Evolutionary conservation across 2,113 vertebrate species (phyloP).

Genomic region (Syngnathus floridae): DNA sequence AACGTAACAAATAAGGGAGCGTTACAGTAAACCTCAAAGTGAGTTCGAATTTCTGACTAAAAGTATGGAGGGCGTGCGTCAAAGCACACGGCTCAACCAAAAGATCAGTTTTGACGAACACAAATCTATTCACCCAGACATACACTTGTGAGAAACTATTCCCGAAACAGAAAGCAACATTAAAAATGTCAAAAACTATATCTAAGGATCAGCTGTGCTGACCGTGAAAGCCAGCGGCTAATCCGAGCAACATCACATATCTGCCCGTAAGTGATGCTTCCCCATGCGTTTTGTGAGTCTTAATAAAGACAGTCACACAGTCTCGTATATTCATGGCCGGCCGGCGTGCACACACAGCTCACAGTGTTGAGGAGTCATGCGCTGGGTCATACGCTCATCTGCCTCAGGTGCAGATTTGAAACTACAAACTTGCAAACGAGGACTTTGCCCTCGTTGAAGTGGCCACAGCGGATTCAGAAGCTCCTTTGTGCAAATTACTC

Average conservation of each 20-base stretch:
- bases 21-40: too few relatives aligned
- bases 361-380: slow-evolving; percentile 48
- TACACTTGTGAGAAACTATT: neutral
- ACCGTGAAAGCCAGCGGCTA: neutral
- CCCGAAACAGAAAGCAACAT: neutral
- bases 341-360: slow-evolving; percentile 12
- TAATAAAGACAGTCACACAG: slow-evolving; percentile 6
- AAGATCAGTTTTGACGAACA: too few relatives aligned
- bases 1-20: too few relatives aligned
- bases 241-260: slow-evolving; percentile 14
- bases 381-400: slow-evolving; percentile 51
- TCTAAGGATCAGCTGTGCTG: neutral
- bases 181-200: neutral
- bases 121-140: neutral
- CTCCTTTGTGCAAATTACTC: neutral
- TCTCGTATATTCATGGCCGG: slow-evolving; percentile 1
- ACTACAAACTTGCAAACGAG: slow-evolving; percentile 35
- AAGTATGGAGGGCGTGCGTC: too few relatives aligned
- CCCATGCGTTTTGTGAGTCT: neutral
- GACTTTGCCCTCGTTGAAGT: slow-evolving; percentile 7
- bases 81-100: too few relatives aligned
- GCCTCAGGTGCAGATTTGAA: slow-evolving; percentile 52
- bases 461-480: neutral
- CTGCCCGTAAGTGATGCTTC: neutral
- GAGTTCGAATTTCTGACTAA: too few relatives aligned